Evolutionary conservation across 1,140 invertebrate genomes (phyloP).

Genomic region (Hylaeus volcanicus): DNA sequence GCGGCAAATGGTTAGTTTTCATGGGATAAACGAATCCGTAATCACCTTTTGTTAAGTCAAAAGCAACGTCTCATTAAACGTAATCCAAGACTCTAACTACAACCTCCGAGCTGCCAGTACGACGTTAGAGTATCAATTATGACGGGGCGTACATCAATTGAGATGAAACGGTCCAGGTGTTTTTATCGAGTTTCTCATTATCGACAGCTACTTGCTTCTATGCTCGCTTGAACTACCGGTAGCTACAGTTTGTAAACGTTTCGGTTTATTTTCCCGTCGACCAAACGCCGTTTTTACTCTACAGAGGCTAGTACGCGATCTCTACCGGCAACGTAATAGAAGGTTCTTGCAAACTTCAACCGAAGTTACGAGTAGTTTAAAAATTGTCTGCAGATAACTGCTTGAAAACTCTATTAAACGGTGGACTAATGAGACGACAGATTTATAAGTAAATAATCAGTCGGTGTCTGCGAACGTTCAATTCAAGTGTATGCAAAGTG

Average conservation of each 20-base stretch:
- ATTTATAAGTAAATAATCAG: neutral
- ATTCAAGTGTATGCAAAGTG: too few species aligned
- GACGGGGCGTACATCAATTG: slow-evolving; percentile 51
- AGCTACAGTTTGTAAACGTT: slow-evolving; percentile 20
- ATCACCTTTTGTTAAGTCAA: slow-evolving; percentile 30
- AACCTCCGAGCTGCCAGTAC: neutral
- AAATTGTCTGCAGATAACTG: slow-evolving; percentile 10
- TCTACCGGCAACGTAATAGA: neutral
- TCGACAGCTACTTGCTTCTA: slow-evolving; percentile 49
- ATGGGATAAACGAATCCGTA: slow-evolving; percentile 10
- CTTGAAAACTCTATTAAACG: neutral
- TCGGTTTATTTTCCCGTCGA: slow-evolving; percentile 56
- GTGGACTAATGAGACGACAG: neutral
- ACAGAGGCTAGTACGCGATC: slow-evolving; percentile 2
- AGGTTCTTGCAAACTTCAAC: slow-evolving; percentile 1
- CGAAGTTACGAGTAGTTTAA: slow-evolving; percentile 11
- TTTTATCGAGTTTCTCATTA: slow-evolving; percentile 60
- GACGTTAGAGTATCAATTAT: slow-evolving; percentile 49
- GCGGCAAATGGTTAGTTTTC: slow-evolving; percentile 3
- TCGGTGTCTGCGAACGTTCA: neutral
- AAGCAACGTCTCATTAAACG: slow-evolving; percentile 42
- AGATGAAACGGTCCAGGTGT: slow-evolving; percentile 44
- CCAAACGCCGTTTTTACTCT: slow-evolving; percentile 55
- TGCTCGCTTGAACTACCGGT: slow-evolving; percentile 10
- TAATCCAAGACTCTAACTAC: slow-evolving; percentile 26